Percentiles rank a stretch among this genome's conserved stretches.
Evolutionary conservation across 2,888 invertebrate genomes (phyloP).

Genomic region (Carcina quercana): DNA sequence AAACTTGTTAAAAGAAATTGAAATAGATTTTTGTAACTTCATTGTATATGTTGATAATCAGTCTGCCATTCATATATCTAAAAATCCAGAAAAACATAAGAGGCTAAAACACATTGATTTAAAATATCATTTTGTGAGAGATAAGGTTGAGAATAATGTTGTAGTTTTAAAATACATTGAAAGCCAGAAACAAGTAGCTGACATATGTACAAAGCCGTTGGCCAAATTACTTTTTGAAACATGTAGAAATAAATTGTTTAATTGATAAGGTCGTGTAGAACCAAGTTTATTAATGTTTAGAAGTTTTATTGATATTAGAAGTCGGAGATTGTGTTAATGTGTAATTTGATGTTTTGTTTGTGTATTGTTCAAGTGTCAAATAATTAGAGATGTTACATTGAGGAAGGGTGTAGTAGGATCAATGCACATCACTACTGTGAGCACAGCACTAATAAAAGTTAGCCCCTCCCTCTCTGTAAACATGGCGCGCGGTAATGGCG

Average conservation of each 20-base stretch:
- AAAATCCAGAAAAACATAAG: slow-evolving; percentile 1
- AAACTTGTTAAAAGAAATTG: slow-evolving; percentile 8
- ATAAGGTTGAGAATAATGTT: slow-evolving; percentile 1
- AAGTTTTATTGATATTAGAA: too few species aligned
- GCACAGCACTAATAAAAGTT: too few species aligned
- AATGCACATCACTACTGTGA: too few species aligned
- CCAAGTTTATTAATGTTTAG: too few species aligned
- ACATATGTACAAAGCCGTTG: slow-evolving; percentile 5
- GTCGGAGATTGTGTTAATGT: not conserved
- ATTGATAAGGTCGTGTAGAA: too few species aligned
- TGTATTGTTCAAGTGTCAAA: not conserved
- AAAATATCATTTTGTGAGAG: slow-evolving; percentile 8
- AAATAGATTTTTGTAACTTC: not conserved
- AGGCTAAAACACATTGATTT: slow-evolving; percentile 8
- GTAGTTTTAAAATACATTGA: slow-evolving; percentile 5
- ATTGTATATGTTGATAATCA: slow-evolving; percentile 7
- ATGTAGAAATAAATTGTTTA: not conserved
- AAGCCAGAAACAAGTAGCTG: slow-evolving; percentile 1
- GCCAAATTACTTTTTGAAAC: not conserved
- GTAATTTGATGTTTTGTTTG: not conserved
- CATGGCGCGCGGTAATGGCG: too few species aligned
- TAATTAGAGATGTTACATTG: slow-evolving; percentile 3
- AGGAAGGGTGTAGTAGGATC: slow-evolving; percentile 1
- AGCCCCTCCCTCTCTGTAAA: too few species aligned
- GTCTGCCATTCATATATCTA: not conserved